These are phyloP conservation scores for Alitta virens DNA, from an alignment of 2,888 invertebrate species.

Conservation along the genomic window DNA sequence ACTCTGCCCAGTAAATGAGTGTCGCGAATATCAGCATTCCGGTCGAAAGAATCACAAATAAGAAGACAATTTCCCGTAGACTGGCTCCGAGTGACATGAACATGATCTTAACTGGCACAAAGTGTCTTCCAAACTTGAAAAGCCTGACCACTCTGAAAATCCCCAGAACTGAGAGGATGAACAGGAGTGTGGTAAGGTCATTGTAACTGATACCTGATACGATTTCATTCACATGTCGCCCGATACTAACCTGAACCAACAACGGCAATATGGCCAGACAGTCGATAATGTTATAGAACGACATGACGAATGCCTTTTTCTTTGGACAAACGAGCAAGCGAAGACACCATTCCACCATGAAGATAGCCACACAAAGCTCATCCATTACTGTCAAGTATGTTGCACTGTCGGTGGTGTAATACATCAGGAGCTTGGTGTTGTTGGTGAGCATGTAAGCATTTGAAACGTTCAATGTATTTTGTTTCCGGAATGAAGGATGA, in stretches of 20 bases:
- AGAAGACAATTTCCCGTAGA: constrained; percentile 13
- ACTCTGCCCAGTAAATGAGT: constrained; percentile 21
- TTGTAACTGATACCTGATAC: not conserved
- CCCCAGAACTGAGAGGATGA: constrained; percentile 7
- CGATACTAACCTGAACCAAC: not conserved
- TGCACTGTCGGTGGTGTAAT: not conserved
- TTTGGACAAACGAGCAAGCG: not conserved
- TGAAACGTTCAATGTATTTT: not conserved
- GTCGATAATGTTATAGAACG: not conserved
- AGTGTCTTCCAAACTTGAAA: constrained; percentile 18
- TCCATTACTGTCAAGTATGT: not conserved
- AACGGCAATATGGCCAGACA: not conserved
- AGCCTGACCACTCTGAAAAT: constrained; percentile 17
- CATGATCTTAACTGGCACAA: constrained; percentile 13
- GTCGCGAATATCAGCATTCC: constrained; percentile 21
- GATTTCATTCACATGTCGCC: not conserved
- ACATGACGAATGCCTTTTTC: not conserved
- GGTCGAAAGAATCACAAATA: constrained; percentile 12
- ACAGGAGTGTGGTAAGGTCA: not conserved
- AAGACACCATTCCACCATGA: not conserved
- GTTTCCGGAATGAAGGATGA: not conserved
- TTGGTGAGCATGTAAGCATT: not conserved
- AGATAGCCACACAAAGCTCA: not conserved
- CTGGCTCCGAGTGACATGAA: constrained; percentile 17
- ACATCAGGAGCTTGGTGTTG: not conserved